Base-by-base conservation (phyloP, 2,113 vertebrate species). In the Hoplias malabaricus region DNA sequence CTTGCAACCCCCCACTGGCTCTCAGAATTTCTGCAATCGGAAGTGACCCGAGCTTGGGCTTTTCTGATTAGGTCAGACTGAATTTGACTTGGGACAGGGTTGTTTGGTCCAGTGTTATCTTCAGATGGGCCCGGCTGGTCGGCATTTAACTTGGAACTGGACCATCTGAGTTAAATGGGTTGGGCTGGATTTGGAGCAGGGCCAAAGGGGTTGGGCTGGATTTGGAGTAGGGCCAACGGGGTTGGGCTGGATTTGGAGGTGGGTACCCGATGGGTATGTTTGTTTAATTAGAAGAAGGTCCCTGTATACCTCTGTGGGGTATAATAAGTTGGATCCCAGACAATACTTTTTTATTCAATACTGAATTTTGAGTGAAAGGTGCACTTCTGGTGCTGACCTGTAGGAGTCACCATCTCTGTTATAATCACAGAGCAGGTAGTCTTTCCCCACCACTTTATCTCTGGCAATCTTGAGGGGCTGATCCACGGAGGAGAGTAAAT, bases 381-480 rank as follows among this genome's bases (percentile, higher is more conserved):
- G 78, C 53, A 82, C 38, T 78, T 53, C 43, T 71, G 36, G 3
- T 78, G 57, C 85, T 87, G 73, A 99, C 98, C 98, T 95, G 82
- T 99, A 99, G 0, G 98, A 99, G 90, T 99, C 98, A 38, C 98
- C 98, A 57, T 99, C 98, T 89, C 98, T 93, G 92, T 99, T 99
- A 89, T 99, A 99, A 88, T 99, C 98, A 54, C 98, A 99, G 82
- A 99, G 91, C 85, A 99, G 93, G 87, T 99, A 99, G 88, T 99
- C 98, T 87, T 99, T 99, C 21, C 97, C 98, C 85, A 99, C 96
- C 69, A 95, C 93, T 83, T 96, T 99, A 85, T 99, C 98, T 57
- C 96, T 91, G 21, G 98, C 97, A 16, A 99, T 99, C 90, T 99
- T 99, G 90, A 99, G 89, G 0, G 98, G 98, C 91, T 99, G 98